Evolutionary conservation across 2,888 invertebrate species (phyloP).

Genomic region (Didymodactylos carnosus): DNA sequence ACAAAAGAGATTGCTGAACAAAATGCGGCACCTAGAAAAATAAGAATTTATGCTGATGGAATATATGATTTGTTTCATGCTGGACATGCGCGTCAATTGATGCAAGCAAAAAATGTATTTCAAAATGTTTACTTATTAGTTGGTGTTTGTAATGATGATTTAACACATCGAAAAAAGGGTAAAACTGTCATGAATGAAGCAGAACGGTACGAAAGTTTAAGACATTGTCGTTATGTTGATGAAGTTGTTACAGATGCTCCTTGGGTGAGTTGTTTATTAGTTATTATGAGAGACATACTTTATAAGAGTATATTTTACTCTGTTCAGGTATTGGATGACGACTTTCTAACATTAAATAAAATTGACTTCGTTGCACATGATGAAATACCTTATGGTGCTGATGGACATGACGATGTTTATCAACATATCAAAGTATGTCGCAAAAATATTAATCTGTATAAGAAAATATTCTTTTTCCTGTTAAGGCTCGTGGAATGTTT

Average conservation of each 20-base stretch:
- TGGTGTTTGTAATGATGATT: slow-evolving; percentile 62
- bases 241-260: slow-evolving; percentile 80
- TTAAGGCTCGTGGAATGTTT: slow-evolving; percentile 55
- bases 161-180: slow-evolving; percentile 78
- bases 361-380: slow-evolving; percentile 98
- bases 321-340: slow-evolving; percentile 63
- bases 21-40: slow-evolving; percentile 56
- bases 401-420: slow-evolving; percentile 50
- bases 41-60: slow-evolving; percentile 94
- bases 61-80: slow-evolving; percentile 98
- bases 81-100: slow-evolving; percentile 81
- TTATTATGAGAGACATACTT: too few relatives aligned
- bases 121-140: slow-evolving; percentile 89
- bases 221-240: slow-evolving; percentile 92
- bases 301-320: too few relatives aligned
- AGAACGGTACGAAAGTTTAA: slow-evolving; percentile 84
- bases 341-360: slow-evolving; percentile 69
- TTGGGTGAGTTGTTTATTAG: too few relatives aligned
- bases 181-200: slow-evolving; percentile 76
- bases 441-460: not conserved
- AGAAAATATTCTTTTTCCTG: not conserved
- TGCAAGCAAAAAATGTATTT: slow-evolving; percentile 88
- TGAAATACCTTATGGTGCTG: slow-evolving; percentile 79
- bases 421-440: slow-evolving; percentile 55
- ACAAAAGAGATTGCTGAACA: slow-evolving; percentile 60